Base-by-base conservation (phyloP, 2,113 vertebrate species). In the Bambusicola thoracicus region DNA sequence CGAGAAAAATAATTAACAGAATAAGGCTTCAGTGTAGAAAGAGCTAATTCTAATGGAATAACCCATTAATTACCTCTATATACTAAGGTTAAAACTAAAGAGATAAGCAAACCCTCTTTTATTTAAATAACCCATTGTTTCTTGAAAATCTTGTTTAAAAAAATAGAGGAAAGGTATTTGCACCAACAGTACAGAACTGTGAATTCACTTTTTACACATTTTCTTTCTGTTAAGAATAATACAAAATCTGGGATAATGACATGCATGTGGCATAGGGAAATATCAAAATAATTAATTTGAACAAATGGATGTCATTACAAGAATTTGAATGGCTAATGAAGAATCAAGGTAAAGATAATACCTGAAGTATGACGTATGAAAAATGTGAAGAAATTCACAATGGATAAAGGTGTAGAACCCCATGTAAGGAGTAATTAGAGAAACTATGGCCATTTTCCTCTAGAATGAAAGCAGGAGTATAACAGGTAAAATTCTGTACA, bases 71-170 rank as follows among this genome's bases (percentile, higher is more conserved):
- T 43, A 91, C 8, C 10, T 68, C 43, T 75, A 10, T 65, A 68
- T 3, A 19, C 51, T 68, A 81, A 86, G 41, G 78, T 34, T 41
- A 19, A 25, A 49, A 62, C 16, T 30, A 51, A 58, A 2, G 0
- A 1, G 4, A 41, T 79, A 77, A 62, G 12, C 18, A 53, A 24
- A 27, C 11, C 0, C 0, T 40, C 69, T 75, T 58, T 21, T 3
- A 30, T 68, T 63, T 70, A 68, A 93, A 55, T 56, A 93, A 34
- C 5, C 6, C 46, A 2, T 36, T 40, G 0, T 6, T 49, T 70
- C 27, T 59, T 72, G 22, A 75, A 85, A 83, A 6, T 12, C 41
- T 19, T 3, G 1, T 68, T 87, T 32, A 55, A 41, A 38, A 55
- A 30, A 36, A 36, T 11, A 5, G 27, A 30, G 7, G 40, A 48